These are phyloP conservation scores for Tetraodon nigroviridis DNA, from an alignment of 2,113 vertebrate genomes.

Conservation along the genomic window DNA sequence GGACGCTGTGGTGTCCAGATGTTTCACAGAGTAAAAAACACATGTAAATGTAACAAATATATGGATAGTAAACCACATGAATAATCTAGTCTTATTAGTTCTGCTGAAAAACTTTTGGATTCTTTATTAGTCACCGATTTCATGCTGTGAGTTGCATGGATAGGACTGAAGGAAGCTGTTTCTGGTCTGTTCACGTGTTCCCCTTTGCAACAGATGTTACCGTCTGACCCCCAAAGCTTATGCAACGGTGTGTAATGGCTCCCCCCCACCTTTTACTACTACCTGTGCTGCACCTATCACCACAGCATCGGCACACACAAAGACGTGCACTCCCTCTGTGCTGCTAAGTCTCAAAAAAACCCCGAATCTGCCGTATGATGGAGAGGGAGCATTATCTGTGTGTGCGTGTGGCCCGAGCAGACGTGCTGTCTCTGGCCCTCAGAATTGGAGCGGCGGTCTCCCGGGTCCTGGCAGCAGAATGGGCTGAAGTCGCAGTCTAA, in stretches of 20 bases:
- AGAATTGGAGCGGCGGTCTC: slow-evolving; percentile 64
- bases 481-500: slow-evolving; percentile 67
- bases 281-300: slow-evolving; percentile 19
- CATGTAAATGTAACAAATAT: too few relatives aligned
- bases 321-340: slow-evolving; percentile 18
- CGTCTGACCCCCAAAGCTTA: slow-evolving; percentile 43
- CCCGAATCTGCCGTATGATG: slow-evolving; percentile 74
- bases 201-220: slow-evolving; percentile 21
- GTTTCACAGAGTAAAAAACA: too few relatives aligned
- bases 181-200: slow-evolving; percentile 4
- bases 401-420: slow-evolving; percentile 67
- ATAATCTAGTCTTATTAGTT: too few relatives aligned
- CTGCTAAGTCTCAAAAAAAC: slow-evolving; percentile 62
- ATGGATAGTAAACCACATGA: too few relatives aligned
- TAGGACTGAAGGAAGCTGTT: background rate
- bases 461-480: slow-evolving; percentile 64
- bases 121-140: too few relatives aligned
- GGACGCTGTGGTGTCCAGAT: too few relatives aligned
- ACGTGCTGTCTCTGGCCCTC: slow-evolving; percentile 63
- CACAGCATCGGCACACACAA: slow-evolving; percentile 28
- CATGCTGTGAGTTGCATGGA: background rate
- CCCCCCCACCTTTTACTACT: slow-evolving; percentile 15
- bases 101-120: too few relatives aligned
- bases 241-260: slow-evolving; percentile 34
- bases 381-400: slow-evolving; percentile 70